Base-by-base conservation (phyloP, 2,888 invertebrate species). In the Apotomis capreana region DNA sequence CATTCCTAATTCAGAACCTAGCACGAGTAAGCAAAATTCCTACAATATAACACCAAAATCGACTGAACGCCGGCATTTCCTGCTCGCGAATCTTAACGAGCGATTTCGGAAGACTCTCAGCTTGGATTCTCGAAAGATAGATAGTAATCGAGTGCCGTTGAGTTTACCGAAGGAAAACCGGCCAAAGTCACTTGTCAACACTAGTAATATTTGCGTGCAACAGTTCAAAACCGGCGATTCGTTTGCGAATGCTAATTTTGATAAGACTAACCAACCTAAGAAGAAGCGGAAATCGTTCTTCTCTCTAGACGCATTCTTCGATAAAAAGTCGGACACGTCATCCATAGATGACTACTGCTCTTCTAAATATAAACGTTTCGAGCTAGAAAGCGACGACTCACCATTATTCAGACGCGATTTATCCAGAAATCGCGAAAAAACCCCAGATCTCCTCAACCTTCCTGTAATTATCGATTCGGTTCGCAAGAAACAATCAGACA, bases 241-340 rank as follows among this genome's bases (percentile, higher is more conserved):
- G 5, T 88, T 89, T n/a, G 74, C 84, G 15, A 77, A 84, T 12
- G 79, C 88, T 81, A 90, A 90, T 88, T 89, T 89, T 83, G 89
- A 85, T 65, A 92, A 92, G 78, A 75, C 84, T 49, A 85, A 76
- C 70, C 92, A 90, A 74, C 90, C 89, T 1, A 93, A 93, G 77
- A 94, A 93, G 76, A 93, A 92, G 80, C 85, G 93, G 5, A 93
- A 92, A 78, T 93, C 93, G 0, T 93, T 94, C 77, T 94, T 94
- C 76, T 93, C 94, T 0, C 78, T 94, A n/a, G 94, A 94, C 71
- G 92, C 93, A 5, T 93, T 94, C 78, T 93, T 94, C 67, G 93
- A 94, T 0, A 92, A 93, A 81, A 90, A 90, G 76, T 94, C 94
- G 62, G 94, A 93, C 73, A 89, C 91, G 2, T 93, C 94, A 15